Percentiles rank a stretch among this genome's conserved stretches.
Evolutionary conservation across 1,140 invertebrate genomes (phyloP).

Genomic region (Melanaphis sacchari): DNA sequence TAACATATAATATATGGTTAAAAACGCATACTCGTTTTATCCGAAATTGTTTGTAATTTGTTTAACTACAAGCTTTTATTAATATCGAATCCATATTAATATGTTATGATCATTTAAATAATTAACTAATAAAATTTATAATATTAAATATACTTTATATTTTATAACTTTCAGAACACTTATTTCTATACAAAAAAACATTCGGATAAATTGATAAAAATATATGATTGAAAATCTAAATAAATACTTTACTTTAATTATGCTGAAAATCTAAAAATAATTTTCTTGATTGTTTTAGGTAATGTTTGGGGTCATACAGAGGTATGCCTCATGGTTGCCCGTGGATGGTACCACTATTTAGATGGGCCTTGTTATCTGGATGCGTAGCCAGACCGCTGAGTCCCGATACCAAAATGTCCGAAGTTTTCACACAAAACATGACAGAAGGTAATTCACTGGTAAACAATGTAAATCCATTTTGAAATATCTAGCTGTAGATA

Average conservation of each 20-base stretch:
- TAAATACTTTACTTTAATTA: background rate
- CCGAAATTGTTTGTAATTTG: background rate
- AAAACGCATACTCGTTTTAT: background rate
- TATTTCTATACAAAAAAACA: background rate
- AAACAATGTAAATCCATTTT: constrained; percentile 11
- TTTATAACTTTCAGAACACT: background rate
- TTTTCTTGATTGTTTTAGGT: constrained; percentile 21
- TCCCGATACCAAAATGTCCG: background rate
- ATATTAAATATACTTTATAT: background rate
- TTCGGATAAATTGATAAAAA: background rate
- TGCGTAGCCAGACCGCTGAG: constrained; percentile 51
- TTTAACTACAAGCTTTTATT: background rate
- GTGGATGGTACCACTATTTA: constrained; percentile 48
- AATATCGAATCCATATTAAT: background rate
- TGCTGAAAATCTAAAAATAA: background rate
- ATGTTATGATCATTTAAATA: background rate
- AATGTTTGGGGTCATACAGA: constrained; percentile 51
- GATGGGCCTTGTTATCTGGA: constrained; percentile 48
- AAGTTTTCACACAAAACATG: constrained; percentile 1
- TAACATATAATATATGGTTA: background rate
- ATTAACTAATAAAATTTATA: background rate
- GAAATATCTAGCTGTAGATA: background rate
- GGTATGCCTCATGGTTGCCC: constrained; percentile 57
- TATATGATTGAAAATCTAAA: background rate
- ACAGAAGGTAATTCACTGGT: constrained; percentile 38